Evolutionary conservation across 2,888 invertebrate species (phyloP), one percentile per base, ranked within the genome.

Genomic region (Epinotia bilunana): DNA sequence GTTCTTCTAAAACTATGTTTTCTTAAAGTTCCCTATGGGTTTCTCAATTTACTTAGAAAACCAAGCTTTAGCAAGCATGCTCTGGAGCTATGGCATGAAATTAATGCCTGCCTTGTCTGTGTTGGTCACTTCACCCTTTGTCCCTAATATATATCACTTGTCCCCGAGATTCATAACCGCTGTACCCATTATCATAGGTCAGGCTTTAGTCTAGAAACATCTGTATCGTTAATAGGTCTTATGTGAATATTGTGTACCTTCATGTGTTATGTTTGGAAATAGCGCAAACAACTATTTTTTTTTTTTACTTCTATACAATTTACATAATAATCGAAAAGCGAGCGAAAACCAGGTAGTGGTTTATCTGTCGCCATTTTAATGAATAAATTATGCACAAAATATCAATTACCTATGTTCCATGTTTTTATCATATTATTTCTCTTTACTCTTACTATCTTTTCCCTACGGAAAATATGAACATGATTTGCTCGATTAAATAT

Each of bases 401-500:
- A 46, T 46, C 12, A 46, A 46, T 46, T 46, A 46, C 3, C 12
- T 3, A 12, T 4, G 13, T 46, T 13, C 16, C 46, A 13, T 49
- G 46, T 49, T 49, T 49, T 49, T 49, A 49, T 49, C 60, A 16
- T 28, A 28, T 33, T 16, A 16, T 60, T 28, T 28, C 12, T 60
- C 60, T 6, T 28, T 28, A 33, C 33, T 16, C 2, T 60, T 60
- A 33, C 28, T n/a, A 60, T 28, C 2, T 28, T 60, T 6, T 57
- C 46, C 13, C 33, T 7, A 33, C 6, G 7, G 33, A 46, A 39
- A 39, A 39, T 20, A 20, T 13, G 20, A 2, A 16, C 16, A 6
- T 43, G 18, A 55, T 71, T 39, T 39, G 28, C 11, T 7, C 28
- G 49, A 65, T 49, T 65, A 1, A 16, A 65, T 65, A 53, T 65